These are phyloP conservation scores for Phaonia tiefii DNA, from an alignment of 2,888 invertebrate genomes.

Conservation along the genomic window DNA sequence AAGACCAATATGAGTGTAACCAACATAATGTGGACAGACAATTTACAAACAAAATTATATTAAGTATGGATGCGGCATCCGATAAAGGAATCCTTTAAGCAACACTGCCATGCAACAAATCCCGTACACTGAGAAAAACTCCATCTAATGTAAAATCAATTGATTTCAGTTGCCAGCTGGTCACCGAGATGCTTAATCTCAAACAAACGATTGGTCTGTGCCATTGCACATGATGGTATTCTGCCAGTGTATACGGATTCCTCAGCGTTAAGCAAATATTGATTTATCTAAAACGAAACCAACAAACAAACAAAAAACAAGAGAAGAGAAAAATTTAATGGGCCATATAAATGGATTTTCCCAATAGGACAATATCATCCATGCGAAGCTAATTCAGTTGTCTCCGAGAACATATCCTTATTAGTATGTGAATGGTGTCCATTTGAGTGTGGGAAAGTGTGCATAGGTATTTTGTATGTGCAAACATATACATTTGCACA, in stretches of 20 bases:
- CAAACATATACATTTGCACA: too few relatives aligned
- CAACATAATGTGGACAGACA: slow-evolving; percentile 41
- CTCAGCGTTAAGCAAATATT: slow-evolving; percentile 44
- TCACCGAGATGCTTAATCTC: too few relatives aligned
- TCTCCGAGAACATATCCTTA: background rate
- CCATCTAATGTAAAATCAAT: too few relatives aligned
- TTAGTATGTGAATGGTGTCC: too few relatives aligned
- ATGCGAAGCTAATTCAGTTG: slow-evolving; percentile 20
- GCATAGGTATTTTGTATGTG: too few relatives aligned
- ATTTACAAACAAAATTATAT: slow-evolving; percentile 47
- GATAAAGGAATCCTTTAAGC: slow-evolving; percentile 9
- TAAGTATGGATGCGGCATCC: slow-evolving; percentile 37
- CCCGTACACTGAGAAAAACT: slow-evolving; percentile 22
- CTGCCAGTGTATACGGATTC: slow-evolving; percentile 8
- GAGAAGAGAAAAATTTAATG: slow-evolving; percentile 45
- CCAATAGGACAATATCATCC: slow-evolving; percentile 35
- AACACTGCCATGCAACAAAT: too few relatives aligned
- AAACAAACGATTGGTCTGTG: background rate
- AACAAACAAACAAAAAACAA: slow-evolving; percentile 12
- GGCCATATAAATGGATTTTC: slow-evolving; percentile 46
- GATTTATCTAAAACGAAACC: slow-evolving; percentile 43
- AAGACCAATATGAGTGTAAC: slow-evolving; percentile 50
- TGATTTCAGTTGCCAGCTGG: too few relatives aligned
- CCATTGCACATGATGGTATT: background rate
- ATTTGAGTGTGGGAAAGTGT: too few relatives aligned